Evolutionary conservation across 2,888 invertebrate genomes (phyloP).

Genomic region (Acrobasis consociella): DNA sequence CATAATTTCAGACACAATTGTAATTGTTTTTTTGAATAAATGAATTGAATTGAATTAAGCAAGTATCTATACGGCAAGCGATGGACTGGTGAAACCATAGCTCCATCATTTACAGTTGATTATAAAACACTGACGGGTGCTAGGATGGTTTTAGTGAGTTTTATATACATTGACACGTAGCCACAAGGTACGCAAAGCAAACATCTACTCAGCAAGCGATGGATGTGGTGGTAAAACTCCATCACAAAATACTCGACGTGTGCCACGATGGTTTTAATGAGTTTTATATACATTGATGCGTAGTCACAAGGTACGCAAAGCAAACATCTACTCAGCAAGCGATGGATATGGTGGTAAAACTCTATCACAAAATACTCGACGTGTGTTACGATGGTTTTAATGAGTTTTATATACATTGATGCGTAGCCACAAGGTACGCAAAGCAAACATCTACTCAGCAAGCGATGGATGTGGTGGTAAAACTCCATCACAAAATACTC

Average conservation of each 20-base stretch:
- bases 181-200: background rate
- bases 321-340: constrained; percentile 29
- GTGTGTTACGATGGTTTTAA: background rate
- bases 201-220: constrained; percentile 30
- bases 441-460: constrained; percentile 24
- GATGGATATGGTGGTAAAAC: constrained; percentile 26
- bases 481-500: constrained; percentile 37
- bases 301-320: background rate
- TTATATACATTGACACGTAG: constrained; percentile 1
- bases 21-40: no score
- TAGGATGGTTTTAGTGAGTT: background rate
- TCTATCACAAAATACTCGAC: constrained; percentile 37
- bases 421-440: background rate
- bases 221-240: constrained; percentile 23
- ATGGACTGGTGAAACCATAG: constrained; percentile 13
- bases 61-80: constrained; percentile 29
- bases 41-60: no score
- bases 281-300: constrained; percentile 4
- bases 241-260: constrained; percentile 31
- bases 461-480: constrained; percentile 30
- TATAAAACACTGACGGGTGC: constrained; percentile 20
- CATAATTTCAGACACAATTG: no score
- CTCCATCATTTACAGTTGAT: constrained; percentile 67
- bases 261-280: background rate
- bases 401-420: constrained; percentile 8